Conservation (phyloP, 2,113 vertebrate species). For the Dicentrarchus labrax region DNA sequence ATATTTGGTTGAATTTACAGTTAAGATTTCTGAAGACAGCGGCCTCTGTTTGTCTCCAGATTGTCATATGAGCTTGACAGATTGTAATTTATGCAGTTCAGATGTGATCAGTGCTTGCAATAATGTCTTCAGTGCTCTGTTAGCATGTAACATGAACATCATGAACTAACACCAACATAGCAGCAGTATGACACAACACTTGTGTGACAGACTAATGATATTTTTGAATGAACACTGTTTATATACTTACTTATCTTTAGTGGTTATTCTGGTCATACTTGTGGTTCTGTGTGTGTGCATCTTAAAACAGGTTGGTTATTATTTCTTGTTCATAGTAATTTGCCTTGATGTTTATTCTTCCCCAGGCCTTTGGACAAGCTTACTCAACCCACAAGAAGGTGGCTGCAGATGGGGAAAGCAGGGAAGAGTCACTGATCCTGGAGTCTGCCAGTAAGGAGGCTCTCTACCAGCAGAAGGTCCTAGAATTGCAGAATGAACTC, state of each 20-base stretch:
- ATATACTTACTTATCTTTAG: neutral
- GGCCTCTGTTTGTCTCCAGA: neutral
- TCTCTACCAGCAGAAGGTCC: slow-evolving; percentile 93
- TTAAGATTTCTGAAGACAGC: neutral
- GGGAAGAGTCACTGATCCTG: slow-evolving; percentile 96
- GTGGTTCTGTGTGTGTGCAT: neutral
- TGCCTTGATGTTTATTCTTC: neutral
- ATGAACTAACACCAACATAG: neutral
- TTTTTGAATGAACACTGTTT: slow-evolving; percentile 7
- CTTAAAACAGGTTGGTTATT: neutral
- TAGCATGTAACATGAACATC: neutral
- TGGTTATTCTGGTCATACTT: neutral
- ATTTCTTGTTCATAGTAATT: neutral
- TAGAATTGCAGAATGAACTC: slow-evolving; percentile 95
- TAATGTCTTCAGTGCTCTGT: neutral
- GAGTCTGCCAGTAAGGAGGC: slow-evolving; percentile 98
- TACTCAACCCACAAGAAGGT: slow-evolving; percentile 97
- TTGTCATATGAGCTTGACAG: neutral
- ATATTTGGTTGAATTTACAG: neutral
- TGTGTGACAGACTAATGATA: neutral
- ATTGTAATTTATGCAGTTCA: neutral
- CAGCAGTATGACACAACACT: neutral
- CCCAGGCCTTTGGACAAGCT: slow-evolving; percentile 96
- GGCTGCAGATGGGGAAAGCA: slow-evolving; percentile 96
- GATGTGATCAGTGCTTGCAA: neutral